Percentiles rank a stretch among this genome's conserved stretches.
Evolutionary conservation across 37 sponge, comb jelly and placozoan genomes (phyloP).

Genomic region (Hexactinellida sp.): DNA sequence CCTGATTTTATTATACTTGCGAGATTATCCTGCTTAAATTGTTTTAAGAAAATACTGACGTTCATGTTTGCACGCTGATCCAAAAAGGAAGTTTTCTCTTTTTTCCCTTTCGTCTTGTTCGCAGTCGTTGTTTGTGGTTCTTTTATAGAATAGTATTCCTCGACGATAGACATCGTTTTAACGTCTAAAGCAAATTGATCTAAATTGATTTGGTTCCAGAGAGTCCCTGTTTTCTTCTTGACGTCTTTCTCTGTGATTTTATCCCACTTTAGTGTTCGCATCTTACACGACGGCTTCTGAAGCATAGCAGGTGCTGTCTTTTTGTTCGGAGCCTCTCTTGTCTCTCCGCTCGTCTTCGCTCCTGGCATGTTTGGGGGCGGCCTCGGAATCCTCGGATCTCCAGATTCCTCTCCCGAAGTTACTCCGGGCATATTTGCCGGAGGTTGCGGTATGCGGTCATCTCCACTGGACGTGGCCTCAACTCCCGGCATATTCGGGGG

Average conservation of each 20-base stretch:
- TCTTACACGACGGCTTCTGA: conserved; percentile 38
- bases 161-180: conserved; percentile 17
- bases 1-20: conserved; percentile 33
- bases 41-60: conserved; percentile 84
- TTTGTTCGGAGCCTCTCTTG: neutral
- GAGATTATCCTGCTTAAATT: conserved; percentile 46
- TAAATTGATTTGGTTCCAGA: conserved; percentile 36
- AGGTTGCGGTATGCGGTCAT: neutral
- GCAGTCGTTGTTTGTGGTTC: conserved; percentile 25
- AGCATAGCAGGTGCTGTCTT: neutral
- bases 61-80: conserved; percentile 69
- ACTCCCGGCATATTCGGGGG: conserved; percentile 2
- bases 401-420: neutral
- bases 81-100: conserved; percentile 38
- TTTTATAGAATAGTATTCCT: conserved; percentile 37
- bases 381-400: conserved; percentile 4
- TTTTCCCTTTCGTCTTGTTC: conserved; percentile 12
- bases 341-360: neutral
- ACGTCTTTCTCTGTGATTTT: conserved; percentile 35
- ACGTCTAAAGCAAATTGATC: neutral
- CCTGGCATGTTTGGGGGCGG: conserved; percentile 1
- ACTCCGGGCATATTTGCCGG: conserved; percentile 4
- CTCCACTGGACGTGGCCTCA: neutral
- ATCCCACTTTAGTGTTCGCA: conserved; percentile 83
- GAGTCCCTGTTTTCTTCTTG: conserved; percentile 8